Percentiles rank a stretch among this genome's conserved stretches.
phyloP scores from a whole-genome alignment of 2,797 vertebrate genomes.

The Parauchenoglanis punctatus region DNA sequence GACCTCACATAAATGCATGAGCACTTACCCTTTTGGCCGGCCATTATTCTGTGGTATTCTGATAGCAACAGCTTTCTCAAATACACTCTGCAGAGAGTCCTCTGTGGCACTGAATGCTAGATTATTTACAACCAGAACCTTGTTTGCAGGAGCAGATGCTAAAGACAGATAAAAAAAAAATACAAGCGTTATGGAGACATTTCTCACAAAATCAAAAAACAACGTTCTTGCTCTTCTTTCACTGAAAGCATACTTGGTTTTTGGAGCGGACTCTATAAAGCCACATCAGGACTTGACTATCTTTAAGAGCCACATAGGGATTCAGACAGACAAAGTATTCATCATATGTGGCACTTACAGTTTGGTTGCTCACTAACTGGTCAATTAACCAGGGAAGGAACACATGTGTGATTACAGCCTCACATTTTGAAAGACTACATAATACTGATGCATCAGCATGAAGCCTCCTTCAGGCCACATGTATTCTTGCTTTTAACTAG shows the following conservation, averaged over 20 bases:
- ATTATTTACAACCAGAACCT: constrained; percentile 92
- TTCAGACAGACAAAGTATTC: constrained; percentile 30
- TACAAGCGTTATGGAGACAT: neutral
- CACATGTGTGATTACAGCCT: neutral
- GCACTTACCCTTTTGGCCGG: constrained; percentile 57
- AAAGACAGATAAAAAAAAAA: neutral
- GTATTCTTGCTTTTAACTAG: neutral
- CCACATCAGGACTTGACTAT: constrained; percentile 36
- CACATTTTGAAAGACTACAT: neutral
- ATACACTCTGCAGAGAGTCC: constrained; percentile 85
- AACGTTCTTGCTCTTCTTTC: neutral
- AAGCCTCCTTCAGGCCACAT: neutral
- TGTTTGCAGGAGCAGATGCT: constrained; percentile 69
- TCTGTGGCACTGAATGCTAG: constrained; percentile 89
- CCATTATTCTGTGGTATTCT: constrained; percentile 91
- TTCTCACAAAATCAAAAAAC: neutral
- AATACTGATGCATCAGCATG: neutral
- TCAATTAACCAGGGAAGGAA: neutral
- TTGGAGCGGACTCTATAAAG: neutral
- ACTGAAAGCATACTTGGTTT: neutral
- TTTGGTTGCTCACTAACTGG: neutral
- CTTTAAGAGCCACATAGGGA: neutral
- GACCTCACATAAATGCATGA: neutral
- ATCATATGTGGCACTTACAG: constrained; percentile 8
- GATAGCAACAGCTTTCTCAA: constrained; percentile 89